A percentile compares a stretch with the other conserved stretches of the same genome.
These are phyloP conservation scores for Palythoa grandis DNA, from an alignment of 92 coral and sea anemone genomes.

Conservation along the genomic window DNA sequence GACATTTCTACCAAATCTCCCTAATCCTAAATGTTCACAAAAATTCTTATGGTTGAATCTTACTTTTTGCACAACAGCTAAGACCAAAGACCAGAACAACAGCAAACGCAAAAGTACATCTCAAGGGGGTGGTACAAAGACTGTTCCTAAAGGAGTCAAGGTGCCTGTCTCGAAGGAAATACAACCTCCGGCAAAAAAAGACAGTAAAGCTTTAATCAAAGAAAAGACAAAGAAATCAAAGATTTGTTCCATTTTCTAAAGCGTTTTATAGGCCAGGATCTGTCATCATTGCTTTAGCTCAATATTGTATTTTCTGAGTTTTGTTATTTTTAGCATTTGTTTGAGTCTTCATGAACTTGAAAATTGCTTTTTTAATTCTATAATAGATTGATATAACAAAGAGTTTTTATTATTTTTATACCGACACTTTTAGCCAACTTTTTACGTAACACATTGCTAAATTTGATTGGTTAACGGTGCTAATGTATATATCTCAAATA, in stretches of 20 bases:
- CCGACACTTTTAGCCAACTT: background rate
- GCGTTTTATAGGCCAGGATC: background rate
- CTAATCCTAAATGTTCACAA: too few species aligned
- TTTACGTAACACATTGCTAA: background rate
- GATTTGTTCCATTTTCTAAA: conserved; percentile 33
- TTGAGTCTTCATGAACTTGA: too few species aligned
- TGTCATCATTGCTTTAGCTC: background rate
- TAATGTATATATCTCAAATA: background rate
- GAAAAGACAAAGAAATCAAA: conserved; percentile 36
- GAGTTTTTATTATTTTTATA: background rate
- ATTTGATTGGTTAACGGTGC: background rate
- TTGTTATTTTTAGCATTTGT: background rate
- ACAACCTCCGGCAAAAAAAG: conserved; percentile 14
- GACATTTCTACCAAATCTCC: too few species aligned
- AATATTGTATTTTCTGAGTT: background rate
- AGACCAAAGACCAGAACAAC: background rate
- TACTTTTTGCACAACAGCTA: background rate
- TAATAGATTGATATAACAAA: background rate
- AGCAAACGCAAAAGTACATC: background rate
- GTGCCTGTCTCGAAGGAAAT: background rate
- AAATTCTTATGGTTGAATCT: too few species aligned
- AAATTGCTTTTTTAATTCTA: background rate
- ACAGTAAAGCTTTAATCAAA: background rate
- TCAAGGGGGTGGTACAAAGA: background rate
- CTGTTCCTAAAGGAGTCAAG: background rate